phyloP scores from a whole-genome alignment of 2,113 vertebrate species.

The Perca schrenkii region DNA sequence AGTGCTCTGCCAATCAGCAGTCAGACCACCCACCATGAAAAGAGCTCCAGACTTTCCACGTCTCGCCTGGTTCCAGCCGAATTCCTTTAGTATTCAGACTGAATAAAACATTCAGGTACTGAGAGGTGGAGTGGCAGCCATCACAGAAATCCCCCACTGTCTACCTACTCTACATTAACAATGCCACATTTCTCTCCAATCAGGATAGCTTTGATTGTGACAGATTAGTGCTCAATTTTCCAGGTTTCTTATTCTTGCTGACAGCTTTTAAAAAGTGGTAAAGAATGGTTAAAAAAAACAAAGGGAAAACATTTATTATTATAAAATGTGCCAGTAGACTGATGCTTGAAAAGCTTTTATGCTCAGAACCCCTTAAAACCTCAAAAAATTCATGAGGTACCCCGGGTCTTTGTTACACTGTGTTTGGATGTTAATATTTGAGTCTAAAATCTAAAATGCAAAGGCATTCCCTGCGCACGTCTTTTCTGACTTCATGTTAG shows the following conservation, averaged over 20 bases:
- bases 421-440: background rate
- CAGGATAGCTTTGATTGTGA: background rate
- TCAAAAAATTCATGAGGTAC: too few species aligned
- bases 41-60: slow-evolving; percentile 32
- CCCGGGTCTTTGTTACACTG: too few species aligned
- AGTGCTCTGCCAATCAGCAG: slow-evolving; percentile 27
- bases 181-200: background rate
- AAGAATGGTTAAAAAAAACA: background rate
- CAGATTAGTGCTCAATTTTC: too few species aligned
- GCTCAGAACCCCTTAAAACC: background rate
- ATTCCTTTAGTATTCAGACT: slow-evolving; percentile 19
- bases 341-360: background rate
- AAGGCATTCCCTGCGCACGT: background rate
- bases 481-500: background rate
- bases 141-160: slow-evolving; percentile 7
- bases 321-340: background rate
- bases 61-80: slow-evolving; percentile 1
- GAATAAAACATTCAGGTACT: slow-evolving; percentile 49
- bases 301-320: background rate
- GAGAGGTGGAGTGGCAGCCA: slow-evolving; percentile 44
- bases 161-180: slow-evolving; percentile 6
- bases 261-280: background rate
- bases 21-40: slow-evolving; percentile 41
- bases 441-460: background rate
- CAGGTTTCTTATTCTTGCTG: background rate